These are phyloP conservation scores for Eupeodes latifasciatus DNA, from an alignment of 2,888 invertebrate species.

Conservation along the genomic window DNA sequence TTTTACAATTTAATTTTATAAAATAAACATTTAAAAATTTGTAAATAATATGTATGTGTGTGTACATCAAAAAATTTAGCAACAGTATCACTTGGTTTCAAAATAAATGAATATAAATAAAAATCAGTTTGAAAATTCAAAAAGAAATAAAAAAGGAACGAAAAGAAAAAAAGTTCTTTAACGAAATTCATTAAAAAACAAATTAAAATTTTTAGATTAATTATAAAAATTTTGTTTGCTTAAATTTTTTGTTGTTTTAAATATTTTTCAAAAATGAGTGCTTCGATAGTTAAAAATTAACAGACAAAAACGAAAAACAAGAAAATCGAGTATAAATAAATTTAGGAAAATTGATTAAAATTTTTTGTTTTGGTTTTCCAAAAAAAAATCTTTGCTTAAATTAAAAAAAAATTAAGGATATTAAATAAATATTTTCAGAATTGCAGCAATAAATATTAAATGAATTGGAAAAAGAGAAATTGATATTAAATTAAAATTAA, in stretches of 20 bases:
- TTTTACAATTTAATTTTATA: constrained; percentile 65
- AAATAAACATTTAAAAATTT: neutral
- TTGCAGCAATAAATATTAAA: constrained; percentile 22
- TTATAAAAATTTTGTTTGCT: constrained; percentile 69
- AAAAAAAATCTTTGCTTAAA: constrained; percentile 47
- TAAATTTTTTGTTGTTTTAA: constrained; percentile 76
- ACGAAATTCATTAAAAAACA: constrained; percentile 49
- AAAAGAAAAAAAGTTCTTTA: constrained; percentile 8
- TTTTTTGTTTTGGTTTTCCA: constrained; percentile 48
- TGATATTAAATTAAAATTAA: constrained; percentile 25
- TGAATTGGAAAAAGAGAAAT: constrained; percentile 33
- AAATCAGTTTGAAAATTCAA: constrained; percentile 21
- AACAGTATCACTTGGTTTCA: constrained; percentile 75
- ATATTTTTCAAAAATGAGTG: constrained; percentile 67
- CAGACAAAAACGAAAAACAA: constrained; percentile 1
- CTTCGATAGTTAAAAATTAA: constrained; percentile 52
- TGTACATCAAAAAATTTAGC: constrained; percentile 69
- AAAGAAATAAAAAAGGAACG: constrained; percentile 16
- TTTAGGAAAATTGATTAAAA: constrained; percentile 53
- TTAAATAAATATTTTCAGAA: constrained; percentile 28
- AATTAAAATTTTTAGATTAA: constrained; percentile 41
- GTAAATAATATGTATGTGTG: constrained; percentile 26
- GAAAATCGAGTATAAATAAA: constrained; percentile 29
- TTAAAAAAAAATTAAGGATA: constrained; percentile 19
- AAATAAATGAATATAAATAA: constrained; percentile 42